Conservation (phyloP, 2,888 invertebrate species). For the Agrilus mali region DNA sequence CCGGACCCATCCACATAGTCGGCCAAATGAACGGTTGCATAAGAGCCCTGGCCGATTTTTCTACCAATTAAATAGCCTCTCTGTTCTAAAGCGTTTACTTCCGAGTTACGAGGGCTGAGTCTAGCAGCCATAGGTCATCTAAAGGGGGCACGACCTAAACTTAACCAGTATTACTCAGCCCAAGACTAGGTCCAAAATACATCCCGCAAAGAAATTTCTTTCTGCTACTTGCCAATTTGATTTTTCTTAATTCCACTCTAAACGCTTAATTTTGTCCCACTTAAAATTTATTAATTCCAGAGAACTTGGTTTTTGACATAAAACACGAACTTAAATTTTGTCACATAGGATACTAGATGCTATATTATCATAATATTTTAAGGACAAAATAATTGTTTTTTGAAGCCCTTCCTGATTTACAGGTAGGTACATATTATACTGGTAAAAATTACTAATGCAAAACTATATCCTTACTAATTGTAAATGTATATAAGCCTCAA, state of each 20-base stretch:
- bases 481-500: too few relatives aligned
- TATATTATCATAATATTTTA: slow-evolving; percentile 1
- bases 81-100: slow-evolving; percentile 73
- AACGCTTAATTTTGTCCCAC: slow-evolving; percentile 9
- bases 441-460: too few relatives aligned
- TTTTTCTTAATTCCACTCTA: slow-evolving; percentile 2
- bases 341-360: slow-evolving; percentile 15
- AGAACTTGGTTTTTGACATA: slow-evolving; percentile 11
- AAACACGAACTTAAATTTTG: slow-evolving; percentile 17
- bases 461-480: too few relatives aligned
- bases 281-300: slow-evolving; percentile 11
- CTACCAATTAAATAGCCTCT: slow-evolving; percentile 73
- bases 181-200: not conserved
- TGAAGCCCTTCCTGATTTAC: too few relatives aligned
- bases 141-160: too few relatives aligned
- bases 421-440: too few relatives aligned
- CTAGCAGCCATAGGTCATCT: slow-evolving; percentile 51
- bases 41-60: slow-evolving; percentile 85
- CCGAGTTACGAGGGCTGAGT: slow-evolving; percentile 67
- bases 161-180: not conserved
- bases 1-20: slow-evolving; percentile 62
- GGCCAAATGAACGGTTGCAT: slow-evolving; percentile 81
- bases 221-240: slow-evolving; percentile 6
- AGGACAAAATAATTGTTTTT: not conserved
- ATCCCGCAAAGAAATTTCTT: slow-evolving; percentile 3